phyloP scores from a whole-genome alignment of 2,797 vertebrate genomes.

The Pangasius macronema region DNA sequence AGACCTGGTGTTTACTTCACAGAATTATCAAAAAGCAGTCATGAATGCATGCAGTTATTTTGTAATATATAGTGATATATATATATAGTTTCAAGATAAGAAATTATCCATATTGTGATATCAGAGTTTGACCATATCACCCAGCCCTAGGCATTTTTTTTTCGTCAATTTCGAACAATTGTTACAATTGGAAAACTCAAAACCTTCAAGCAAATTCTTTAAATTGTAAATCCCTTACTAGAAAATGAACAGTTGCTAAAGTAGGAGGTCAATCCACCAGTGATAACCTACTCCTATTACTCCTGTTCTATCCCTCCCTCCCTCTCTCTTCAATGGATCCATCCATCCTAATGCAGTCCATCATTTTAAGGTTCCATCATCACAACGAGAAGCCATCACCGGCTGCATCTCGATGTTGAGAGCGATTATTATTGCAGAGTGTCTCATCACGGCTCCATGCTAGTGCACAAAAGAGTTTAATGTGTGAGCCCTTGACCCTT shows the following conservation, averaged over 20 bases:
- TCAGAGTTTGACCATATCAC: not conserved
- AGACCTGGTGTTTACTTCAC: too few relatives aligned
- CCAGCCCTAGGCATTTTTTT: not conserved
- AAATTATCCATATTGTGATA: not conserved
- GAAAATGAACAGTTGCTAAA: slow-evolving; percentile 8
- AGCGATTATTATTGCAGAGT: slow-evolving; percentile 9
- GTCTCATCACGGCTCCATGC: not conserved
- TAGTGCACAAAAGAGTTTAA: slow-evolving; percentile 75
- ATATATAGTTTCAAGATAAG: not conserved
- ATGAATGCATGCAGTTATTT: too few relatives aligned
- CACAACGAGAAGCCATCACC: not conserved
- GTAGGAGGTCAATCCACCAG: not conserved
- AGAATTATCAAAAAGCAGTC: too few relatives aligned
- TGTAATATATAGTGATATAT: not conserved
- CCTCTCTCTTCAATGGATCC: too few relatives aligned
- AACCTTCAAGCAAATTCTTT: not conserved
- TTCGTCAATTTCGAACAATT: not conserved
- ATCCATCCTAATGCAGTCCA: not conserved
- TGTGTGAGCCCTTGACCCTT: slow-evolving; percentile 76
- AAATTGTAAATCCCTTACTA: not conserved
- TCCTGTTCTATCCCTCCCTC: not conserved
- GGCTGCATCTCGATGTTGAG: not conserved
- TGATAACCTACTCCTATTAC: not conserved
- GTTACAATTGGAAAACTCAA: not conserved
- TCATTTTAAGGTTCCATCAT: not conserved